Evolutionary conservation across 2,888 invertebrate genomes (phyloP).

Genomic region (Pseudococcus jackbeardsleyi): DNA sequence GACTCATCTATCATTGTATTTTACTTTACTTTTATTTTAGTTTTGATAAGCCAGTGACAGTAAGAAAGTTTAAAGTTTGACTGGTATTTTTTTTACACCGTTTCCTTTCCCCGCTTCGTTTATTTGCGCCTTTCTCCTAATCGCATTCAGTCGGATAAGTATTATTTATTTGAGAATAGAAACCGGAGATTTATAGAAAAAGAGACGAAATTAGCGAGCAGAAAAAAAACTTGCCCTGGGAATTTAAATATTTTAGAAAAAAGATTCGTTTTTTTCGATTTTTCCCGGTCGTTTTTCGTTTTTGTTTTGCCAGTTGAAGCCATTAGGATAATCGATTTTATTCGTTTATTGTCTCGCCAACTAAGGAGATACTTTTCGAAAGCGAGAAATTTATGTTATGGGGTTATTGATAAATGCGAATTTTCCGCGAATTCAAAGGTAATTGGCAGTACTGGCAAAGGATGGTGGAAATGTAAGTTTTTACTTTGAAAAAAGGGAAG

Average conservation of each 20-base stretch:
- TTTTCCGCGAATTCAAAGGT: neutral
- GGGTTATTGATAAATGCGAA: neutral
- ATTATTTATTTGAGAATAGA: slow-evolving; percentile 13
- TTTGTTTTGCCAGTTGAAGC: neutral
- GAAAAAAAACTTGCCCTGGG: neutral
- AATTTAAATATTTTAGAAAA: neutral
- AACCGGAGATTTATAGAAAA: neutral
- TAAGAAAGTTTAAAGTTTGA: slow-evolving; percentile 33
- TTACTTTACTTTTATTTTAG: slow-evolving; percentile 18
- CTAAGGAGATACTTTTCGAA: neutral
- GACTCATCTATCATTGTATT: slow-evolving; percentile 27
- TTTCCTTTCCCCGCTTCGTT: neutral
- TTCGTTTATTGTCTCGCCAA: neutral
- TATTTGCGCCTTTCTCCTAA: neutral
- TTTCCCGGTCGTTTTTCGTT: neutral
- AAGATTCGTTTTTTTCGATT: neutral
- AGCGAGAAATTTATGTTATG: neutral
- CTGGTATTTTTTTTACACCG: neutral
- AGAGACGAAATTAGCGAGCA: neutral
- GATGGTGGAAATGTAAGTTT: too few species aligned
- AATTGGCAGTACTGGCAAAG: neutral
- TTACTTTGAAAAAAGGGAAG: too few species aligned
- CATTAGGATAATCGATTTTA: neutral
- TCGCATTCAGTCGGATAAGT: neutral
- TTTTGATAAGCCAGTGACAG: slow-evolving; percentile 32